Conservation (phyloP, 2,113 vertebrate species). For the Lepus europaeus region DNA sequence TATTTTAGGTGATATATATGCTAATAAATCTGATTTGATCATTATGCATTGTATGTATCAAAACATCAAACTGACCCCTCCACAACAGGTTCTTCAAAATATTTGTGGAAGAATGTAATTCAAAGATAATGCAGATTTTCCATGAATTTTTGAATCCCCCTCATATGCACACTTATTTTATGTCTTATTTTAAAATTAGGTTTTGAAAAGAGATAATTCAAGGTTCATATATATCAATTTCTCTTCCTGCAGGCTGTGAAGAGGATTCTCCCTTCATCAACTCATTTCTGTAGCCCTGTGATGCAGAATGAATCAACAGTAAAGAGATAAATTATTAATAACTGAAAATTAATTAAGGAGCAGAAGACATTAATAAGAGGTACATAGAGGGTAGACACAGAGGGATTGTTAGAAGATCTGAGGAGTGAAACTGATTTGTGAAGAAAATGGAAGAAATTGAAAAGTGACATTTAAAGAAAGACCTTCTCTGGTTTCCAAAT, state of each 20-base stretch:
- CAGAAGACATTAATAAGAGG: neutral
- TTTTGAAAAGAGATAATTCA: neutral
- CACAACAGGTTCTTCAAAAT: too few species aligned
- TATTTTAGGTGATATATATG: too few species aligned
- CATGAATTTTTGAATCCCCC: too few species aligned
- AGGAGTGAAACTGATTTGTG: conserved; percentile 15
- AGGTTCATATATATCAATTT: neutral
- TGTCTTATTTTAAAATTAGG: too few species aligned
- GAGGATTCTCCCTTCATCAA: neutral
- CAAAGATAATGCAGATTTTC: too few species aligned
- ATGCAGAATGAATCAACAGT: neutral
- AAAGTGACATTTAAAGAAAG: neutral
- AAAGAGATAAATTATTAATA: neutral
- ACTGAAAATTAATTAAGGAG: neutral
- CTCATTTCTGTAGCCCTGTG: neutral
- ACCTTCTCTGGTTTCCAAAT: neutral
- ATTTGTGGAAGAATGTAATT: too few species aligned
- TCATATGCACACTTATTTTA: too few species aligned
- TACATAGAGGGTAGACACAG: neutral
- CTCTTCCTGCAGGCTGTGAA: neutral
- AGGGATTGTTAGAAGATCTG: neutral
- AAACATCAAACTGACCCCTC: too few species aligned
- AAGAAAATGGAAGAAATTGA: conserved; percentile 9
- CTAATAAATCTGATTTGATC: too few species aligned
- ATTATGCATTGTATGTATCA: too few species aligned